phyloP scores from a whole-genome alignment of 2,113 vertebrate genomes.

The Menura novaehollandiae region DNA sequence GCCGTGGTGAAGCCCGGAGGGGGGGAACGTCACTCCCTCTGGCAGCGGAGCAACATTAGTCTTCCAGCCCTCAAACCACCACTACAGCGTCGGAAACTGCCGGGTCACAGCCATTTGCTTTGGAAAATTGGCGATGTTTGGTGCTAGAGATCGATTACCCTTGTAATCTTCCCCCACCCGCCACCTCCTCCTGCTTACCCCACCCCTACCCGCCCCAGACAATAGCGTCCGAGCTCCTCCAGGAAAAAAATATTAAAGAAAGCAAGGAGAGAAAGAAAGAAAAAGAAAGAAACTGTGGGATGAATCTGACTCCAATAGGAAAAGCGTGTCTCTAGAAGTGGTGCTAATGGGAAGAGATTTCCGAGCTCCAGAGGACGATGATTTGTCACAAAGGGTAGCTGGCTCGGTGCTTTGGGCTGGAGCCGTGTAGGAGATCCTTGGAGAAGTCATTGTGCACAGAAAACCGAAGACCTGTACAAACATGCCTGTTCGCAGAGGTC shows the following conservation, averaged over 20 bases:
- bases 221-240: conserved; percentile 62
- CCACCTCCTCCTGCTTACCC: conserved; percentile 7
- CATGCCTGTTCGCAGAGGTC: conserved; percentile 99
- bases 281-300: conserved; percentile 60
- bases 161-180: conserved; percentile 47
- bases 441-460: conserved; percentile 68
- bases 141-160: conserved; percentile 74
- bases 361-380: conserved; percentile 73
- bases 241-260: conserved; percentile 37
- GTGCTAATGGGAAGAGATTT: conserved; percentile 74
- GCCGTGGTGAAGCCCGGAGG: conserved; percentile 74
- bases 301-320: conserved; percentile 58
- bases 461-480: conserved; percentile 74
- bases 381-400: conserved; percentile 70
- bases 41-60: conserved; percentile 72
- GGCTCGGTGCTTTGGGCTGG: conserved; percentile 73
- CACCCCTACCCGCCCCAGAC: conserved; percentile 52
- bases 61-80: conserved; percentile 68
- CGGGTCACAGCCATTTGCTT: conserved; percentile 76
- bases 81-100: conserved; percentile 72
- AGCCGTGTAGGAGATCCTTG: conserved; percentile 76
- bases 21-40: conserved; percentile 74
- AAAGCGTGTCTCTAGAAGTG: conserved; percentile 64
- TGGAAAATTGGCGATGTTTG: conserved; percentile 80
- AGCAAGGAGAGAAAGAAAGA: conserved; percentile 24